Evolutionary conservation across 2,888 invertebrate genomes (phyloP), one percentile per base, ranked within the genome.

Genomic region (Pimpla rufipes): DNA sequence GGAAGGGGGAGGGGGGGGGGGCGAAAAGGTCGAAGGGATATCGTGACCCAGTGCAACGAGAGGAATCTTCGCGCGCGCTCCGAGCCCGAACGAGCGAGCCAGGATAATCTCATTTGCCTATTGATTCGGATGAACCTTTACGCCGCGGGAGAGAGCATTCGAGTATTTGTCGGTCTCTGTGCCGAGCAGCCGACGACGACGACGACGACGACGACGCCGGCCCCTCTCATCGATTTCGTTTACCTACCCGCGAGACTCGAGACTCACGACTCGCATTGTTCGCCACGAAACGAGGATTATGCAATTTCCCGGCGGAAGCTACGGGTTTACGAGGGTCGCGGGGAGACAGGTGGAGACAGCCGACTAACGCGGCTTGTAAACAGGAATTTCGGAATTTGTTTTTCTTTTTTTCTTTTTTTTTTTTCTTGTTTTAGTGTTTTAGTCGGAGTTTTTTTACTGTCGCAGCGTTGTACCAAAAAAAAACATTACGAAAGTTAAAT

Each of bases 71-170:
- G 40, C 16, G 18, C 2, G 18, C 6, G n/a, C 13, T 13, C 2
- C 7, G 7, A 6, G 62, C 8, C 1, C 3, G 21, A 64, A 37
- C n/a, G 40, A 64, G 18, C 10, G 16, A 37, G 11, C 11, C 40
- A 21, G 62, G 21, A 40, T 64, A 64, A 64, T 64, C 62, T 64
- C 10, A 64, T 64, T 64, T 64, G 62, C 18, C 18, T 64, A 64
- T 64, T 64, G 62, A 64, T 64, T 16, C 40, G 57, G 8, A 16
- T n/a, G 57, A 16, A 59, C 13, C 11, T 21, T 6, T 29, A n/a
- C n/a, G 40, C 40, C 5, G 37, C 37, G 16, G 2, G 16, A 2
- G 5, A 40, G 18, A 64, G 40, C 16, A 1, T 40, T 42, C 40
- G 35, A 35, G n/a, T 16, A 52, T 59, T 35, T 8, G 8, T 59